A percentile compares a stretch with the other conserved stretches of the same genome.
Evolutionary conservation across 1,140 invertebrate species (phyloP).

Genomic region (Marisa cornuarietis): DNA sequence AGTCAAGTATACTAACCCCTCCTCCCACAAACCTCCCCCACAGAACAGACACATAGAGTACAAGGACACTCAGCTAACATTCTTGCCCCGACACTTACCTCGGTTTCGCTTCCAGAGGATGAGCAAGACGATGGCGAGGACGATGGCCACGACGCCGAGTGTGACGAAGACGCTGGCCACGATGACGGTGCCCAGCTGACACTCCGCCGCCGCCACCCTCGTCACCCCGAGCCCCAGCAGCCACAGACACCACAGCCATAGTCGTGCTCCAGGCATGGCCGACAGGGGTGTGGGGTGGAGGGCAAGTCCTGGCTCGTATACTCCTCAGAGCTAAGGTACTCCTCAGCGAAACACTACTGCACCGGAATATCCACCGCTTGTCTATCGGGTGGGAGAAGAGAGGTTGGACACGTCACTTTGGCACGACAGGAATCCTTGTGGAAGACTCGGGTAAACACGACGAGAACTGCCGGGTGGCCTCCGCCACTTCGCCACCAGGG

Average conservation of each 20-base stretch:
- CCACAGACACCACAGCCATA: background rate
- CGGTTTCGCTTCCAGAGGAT: slow-evolving; percentile 32
- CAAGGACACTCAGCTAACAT: too few species aligned
- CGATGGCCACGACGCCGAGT: slow-evolving; percentile 35
- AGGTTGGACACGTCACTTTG: too few species aligned
- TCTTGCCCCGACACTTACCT: slow-evolving; percentile 27
- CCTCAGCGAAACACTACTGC: too few species aligned
- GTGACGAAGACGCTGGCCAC: slow-evolving; percentile 45
- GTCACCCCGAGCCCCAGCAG: background rate
- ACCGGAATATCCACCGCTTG: too few species aligned
- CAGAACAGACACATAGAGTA: too few species aligned
- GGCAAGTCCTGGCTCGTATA: too few species aligned
- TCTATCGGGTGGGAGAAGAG: too few species aligned
- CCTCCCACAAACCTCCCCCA: background rate
- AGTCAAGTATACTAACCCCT: background rate
- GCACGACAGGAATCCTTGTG: too few species aligned
- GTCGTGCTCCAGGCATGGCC: background rate
- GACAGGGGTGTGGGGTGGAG: background rate
- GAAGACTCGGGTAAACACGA: too few species aligned
- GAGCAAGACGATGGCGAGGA: slow-evolving; percentile 35
- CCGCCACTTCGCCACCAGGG: too few species aligned
- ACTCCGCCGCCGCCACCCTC: background rate
- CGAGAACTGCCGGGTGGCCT: too few species aligned
- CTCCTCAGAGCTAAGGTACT: too few species aligned
- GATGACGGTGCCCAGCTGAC: slow-evolving; percentile 32